Base-by-base conservation (phyloP, 2,797 vertebrate species). In the Apogon hyalosoma region DNA sequence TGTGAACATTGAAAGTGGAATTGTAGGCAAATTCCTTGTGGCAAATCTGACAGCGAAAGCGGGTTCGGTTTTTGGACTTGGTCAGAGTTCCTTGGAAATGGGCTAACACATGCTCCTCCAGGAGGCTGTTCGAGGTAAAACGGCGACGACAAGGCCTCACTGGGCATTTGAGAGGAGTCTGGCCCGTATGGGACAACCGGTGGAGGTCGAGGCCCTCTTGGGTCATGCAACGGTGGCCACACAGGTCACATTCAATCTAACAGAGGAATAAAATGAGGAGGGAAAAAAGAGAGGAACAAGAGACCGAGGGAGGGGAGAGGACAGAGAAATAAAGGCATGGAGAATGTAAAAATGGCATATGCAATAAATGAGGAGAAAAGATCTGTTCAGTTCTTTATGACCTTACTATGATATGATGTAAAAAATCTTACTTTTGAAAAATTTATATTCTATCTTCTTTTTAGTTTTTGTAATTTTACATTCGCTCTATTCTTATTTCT, bases 121-220 rank as follows among this genome's bases (percentile, higher is more conserved):
- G 88, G 69, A 92, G 67, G 7, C 72, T 65, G 69, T 91, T 92
- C 69, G 83, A 93, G 73, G 92, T 92, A 64, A 95, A 95, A 47
- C 93, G 81, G 16, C 93, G 93, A 7, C 94, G 91, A 87, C 94
- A 95, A 33, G 93, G 93, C 52, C 86, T 80, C 55, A 94, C 91
- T 0, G 94, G 94, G 77, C 94, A 95, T 62, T 93, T 94, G 59
- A 95, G 93, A 2, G 94, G 93, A 0, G 94, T 94, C 85, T 95
- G 94, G 63, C 94, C 94, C 1, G 94, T 94, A 90, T 95, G 94
- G 62, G 94, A 94, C 48, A 95, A 82, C 9, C 93, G 92, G 72
- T 95, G 94, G 64, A 95, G 92, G 77, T 95, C 94, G 3, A 95
- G 91, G 31, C 93, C 92, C 79, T 95, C 94, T 80, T 94, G 93